Conservation (phyloP, 2,888 invertebrate species). For the Drosophila eohydei region DNA sequence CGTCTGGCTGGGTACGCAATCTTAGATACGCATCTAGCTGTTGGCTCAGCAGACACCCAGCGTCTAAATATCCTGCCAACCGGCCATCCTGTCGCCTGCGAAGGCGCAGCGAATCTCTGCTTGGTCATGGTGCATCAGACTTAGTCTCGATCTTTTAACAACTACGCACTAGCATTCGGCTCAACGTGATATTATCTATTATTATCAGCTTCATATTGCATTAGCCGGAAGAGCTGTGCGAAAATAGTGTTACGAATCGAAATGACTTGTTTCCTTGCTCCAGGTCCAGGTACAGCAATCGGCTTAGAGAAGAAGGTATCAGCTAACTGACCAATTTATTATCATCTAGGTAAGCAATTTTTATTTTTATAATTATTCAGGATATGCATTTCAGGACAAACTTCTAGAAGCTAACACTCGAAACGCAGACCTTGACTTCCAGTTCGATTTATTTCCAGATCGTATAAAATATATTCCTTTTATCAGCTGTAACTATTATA, state of each 20-base stretch:
- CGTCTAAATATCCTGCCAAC: conserved; percentile 18
- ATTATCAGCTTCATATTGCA: conserved; percentile 36
- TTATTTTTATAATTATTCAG: background rate
- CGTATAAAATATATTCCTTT: background rate
- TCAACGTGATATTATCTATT: conserved; percentile 39
- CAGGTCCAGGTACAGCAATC: conserved; percentile 1
- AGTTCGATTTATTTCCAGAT: too few relatives aligned
- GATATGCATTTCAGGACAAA: background rate
- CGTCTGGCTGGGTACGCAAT: conserved; percentile 52
- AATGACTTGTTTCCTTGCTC: conserved; percentile 14
- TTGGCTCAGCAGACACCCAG: conserved; percentile 15
- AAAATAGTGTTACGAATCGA: conserved; percentile 41
- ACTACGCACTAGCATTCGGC: conserved; percentile 31
- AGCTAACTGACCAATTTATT: background rate
- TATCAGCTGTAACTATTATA: background rate
- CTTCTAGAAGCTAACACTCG: too few relatives aligned
- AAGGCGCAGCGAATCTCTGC: conserved; percentile 61
- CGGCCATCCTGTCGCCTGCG: conserved; percentile 42
- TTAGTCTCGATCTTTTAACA: conserved; percentile 42
- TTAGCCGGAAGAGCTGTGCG: conserved; percentile 40
- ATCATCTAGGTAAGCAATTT: background rate
- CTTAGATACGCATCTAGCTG: conserved; percentile 52
- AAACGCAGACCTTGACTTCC: too few relatives aligned
- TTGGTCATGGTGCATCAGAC: conserved; percentile 71
- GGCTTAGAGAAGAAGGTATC: background rate